Evolutionary conservation across 2,888 invertebrate genomes (phyloP).

Genomic region (Leptothorax acervorum): DNA sequence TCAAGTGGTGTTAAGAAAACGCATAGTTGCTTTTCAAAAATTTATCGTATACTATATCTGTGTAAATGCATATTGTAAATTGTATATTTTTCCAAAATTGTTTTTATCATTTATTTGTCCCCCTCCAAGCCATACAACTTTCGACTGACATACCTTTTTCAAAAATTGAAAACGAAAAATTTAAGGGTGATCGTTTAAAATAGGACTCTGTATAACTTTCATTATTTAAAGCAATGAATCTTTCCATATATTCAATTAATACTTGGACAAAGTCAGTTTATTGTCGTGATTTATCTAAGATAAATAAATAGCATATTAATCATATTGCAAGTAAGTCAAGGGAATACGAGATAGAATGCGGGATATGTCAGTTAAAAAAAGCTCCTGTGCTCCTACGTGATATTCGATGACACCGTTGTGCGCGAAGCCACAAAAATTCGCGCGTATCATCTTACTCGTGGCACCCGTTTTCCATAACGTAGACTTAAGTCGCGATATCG

Average conservation of each 20-base stretch:
- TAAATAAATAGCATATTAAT: not conserved
- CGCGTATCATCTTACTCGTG: constrained; percentile 73
- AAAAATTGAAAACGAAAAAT: too few species aligned
- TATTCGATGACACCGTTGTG: constrained; percentile 69
- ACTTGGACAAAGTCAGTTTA: not conserved
- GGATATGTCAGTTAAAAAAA: constrained; percentile 58
- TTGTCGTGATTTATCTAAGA: not conserved
- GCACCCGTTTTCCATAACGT: constrained; percentile 9
- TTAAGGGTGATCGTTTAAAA: too few species aligned
- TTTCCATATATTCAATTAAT: not conserved
- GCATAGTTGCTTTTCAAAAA: too few species aligned
- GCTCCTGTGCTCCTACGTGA: constrained; percentile 24
- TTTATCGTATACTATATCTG: too few species aligned
- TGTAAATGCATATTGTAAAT: too few species aligned
- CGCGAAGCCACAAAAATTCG: constrained; percentile 81
- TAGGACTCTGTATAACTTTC: too few species aligned
- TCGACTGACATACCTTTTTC: too few species aligned
- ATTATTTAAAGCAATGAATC: not conserved
- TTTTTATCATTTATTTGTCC: too few species aligned
- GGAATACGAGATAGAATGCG: constrained; percentile 6
- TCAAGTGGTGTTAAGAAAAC: too few species aligned
- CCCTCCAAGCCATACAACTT: too few species aligned
- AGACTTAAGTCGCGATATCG: constrained; percentile 24
- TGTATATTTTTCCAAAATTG: too few species aligned
- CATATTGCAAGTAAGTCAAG: not conserved